phyloP scores from a whole-genome alignment of 2,797 vertebrate genomes.

The Mastacembelus armatus region DNA sequence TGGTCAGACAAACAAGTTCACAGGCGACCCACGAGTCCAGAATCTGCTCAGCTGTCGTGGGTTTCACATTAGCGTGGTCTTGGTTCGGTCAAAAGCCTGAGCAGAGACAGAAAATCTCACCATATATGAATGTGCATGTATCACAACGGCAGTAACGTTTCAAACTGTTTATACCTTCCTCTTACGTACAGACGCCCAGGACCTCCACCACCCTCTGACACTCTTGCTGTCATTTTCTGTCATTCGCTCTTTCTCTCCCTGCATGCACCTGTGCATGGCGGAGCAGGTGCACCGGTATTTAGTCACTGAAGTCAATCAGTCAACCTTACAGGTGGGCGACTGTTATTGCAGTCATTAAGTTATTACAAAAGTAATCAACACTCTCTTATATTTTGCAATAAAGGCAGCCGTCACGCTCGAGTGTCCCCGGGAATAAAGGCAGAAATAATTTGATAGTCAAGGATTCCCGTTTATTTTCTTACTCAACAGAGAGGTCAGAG shows the following conservation, averaged over 20 bases:
- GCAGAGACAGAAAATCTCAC: too few species aligned
- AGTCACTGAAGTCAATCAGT: constrained; percentile 62
- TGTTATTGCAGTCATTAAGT: constrained; percentile 52
- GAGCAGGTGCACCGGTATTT: constrained; percentile 59
- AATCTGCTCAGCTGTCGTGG: neutral
- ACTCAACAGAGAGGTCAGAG: constrained; percentile 9
- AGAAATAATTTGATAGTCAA: constrained; percentile 37
- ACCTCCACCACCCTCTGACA: too few species aligned
- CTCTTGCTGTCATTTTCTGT: neutral
- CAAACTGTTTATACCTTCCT: neutral
- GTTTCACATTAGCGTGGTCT: neutral
- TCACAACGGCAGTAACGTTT: neutral
- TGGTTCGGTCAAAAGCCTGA: neutral
- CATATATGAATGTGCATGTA: too few species aligned
- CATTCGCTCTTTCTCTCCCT: constrained; percentile 5
- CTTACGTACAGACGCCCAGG: too few species aligned
- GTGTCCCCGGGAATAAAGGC: neutral
- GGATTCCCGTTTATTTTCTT: too few species aligned
- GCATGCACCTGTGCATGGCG: constrained; percentile 65
- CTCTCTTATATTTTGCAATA: constrained; percentile 23
- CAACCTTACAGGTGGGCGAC: constrained; percentile 47
- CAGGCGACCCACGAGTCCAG: neutral
- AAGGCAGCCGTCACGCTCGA: constrained; percentile 22
- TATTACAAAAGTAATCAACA: constrained; percentile 57
- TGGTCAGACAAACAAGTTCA: too few species aligned